Conservation (phyloP, 2,113 vertebrate species). For the Halcyon senegalensis region DNA sequence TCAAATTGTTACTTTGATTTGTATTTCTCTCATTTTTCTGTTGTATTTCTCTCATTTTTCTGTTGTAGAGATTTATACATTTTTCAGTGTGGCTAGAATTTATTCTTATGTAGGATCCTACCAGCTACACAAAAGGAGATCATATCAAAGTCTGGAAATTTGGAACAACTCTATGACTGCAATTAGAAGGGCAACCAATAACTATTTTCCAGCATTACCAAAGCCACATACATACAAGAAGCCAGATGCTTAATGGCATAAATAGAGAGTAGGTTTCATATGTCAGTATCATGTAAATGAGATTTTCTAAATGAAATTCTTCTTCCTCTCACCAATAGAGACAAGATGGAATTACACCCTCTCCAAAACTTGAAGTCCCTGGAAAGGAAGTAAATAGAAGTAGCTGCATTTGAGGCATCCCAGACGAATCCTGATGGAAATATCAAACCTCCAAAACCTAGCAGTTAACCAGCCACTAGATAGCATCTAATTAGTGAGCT, state of each 20-base stretch:
- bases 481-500: neutral
- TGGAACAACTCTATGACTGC: neutral
- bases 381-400: neutral
- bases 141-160: neutral
- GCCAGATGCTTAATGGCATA: neutral
- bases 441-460: neutral
- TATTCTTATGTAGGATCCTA: neutral
- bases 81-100: neutral
- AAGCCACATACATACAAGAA: neutral
- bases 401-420: neutral
- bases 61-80: neutral
- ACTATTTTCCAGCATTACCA: neutral
- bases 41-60: neutral
- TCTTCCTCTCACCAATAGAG: neutral
- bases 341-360: neutral
- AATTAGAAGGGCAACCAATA: neutral
- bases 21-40: neutral
- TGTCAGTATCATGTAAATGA: neutral
- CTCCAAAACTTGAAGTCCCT: neutral
- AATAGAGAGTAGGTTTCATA: neutral
- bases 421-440: neutral
- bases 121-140: neutral
- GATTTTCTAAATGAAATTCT: neutral
- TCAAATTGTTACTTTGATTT: neutral
- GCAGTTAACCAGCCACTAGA: neutral